Evolutionary conservation across 2,797 vertebrate genomes (phyloP).

Genomic region (Myiotriccus ornatus): DNA sequence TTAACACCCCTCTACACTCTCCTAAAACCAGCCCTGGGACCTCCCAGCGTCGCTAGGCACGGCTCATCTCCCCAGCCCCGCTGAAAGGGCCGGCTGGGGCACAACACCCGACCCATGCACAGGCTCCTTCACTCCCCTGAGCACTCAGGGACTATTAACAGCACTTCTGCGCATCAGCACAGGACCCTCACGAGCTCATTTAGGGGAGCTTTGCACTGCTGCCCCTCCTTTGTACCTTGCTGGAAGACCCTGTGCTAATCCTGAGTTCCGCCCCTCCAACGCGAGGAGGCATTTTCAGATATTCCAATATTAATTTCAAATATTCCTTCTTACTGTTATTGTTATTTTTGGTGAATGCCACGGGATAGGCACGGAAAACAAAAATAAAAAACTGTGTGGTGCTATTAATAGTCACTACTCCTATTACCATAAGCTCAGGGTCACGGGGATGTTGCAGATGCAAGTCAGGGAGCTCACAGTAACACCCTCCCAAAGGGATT

Average conservation of each 20-base stretch:
- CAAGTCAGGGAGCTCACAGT: not conserved
- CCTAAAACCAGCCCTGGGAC: not conserved
- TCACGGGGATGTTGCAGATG: not conserved
- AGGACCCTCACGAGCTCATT: not conserved
- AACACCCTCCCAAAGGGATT: not conserved
- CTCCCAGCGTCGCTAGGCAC: not conserved
- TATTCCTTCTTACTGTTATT: not conserved
- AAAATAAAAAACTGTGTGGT: not conserved
- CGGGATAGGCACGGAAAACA: not conserved
- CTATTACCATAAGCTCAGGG: not conserved
- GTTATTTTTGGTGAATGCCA: not conserved
- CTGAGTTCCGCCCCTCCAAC: not conserved
- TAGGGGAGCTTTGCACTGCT: not conserved
- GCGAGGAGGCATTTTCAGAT: not conserved
- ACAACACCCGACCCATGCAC: accelerated
- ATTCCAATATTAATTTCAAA: not conserved
- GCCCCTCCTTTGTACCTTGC: not conserved
- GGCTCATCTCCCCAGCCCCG: not conserved
- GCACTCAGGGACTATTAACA: not conserved
- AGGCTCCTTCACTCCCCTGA: not conserved
- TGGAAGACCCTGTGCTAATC: accelerated
- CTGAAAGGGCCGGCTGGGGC: not conserved
- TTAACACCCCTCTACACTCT: not conserved
- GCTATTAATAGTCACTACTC: not conserved
- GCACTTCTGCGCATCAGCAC: not conserved